These are phyloP conservation scores for Hesperia comma DNA, from an alignment of 2,888 invertebrate genomes.

Conservation along the genomic window DNA sequence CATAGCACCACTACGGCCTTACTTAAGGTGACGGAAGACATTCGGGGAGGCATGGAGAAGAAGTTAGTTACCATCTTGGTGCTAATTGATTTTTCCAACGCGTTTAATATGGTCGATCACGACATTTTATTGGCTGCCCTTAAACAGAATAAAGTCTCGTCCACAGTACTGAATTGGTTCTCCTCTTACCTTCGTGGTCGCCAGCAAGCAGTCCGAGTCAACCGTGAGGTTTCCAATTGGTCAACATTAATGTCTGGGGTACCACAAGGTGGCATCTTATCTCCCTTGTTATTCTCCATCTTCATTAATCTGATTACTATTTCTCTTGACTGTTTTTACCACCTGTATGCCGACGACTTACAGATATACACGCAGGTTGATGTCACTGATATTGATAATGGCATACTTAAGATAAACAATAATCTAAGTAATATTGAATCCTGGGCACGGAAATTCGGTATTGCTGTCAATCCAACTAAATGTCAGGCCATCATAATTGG, in stretches of 20 bases:
- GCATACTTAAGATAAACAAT: too few species aligned
- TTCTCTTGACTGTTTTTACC: background rate
- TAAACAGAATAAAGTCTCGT: background rate
- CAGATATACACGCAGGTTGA: background rate
- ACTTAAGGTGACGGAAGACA: background rate
- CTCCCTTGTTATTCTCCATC: background rate
- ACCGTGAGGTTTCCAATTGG: background rate
- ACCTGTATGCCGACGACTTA: background rate
- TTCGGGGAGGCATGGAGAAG: conserved; percentile 4
- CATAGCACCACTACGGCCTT: conserved; percentile 13
- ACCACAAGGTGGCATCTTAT: background rate
- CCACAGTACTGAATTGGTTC: background rate
- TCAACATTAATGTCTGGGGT: background rate
- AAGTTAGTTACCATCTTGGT: conserved; percentile 2
- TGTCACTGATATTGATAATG: too few species aligned
- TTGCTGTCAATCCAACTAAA: too few species aligned
- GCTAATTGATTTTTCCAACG: conserved; percentile 9
- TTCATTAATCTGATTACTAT: background rate
- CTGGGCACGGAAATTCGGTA: too few species aligned
- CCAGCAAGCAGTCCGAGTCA: background rate
- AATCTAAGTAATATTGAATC: too few species aligned
- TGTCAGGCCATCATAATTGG: too few species aligned
- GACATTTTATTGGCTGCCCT: background rate
- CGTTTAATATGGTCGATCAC: conserved; percentile 15
- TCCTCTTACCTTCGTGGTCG: conserved; percentile 13